Base-by-base conservation (phyloP, 2,888 invertebrate species). In the Serripes groenlandicus region DNA sequence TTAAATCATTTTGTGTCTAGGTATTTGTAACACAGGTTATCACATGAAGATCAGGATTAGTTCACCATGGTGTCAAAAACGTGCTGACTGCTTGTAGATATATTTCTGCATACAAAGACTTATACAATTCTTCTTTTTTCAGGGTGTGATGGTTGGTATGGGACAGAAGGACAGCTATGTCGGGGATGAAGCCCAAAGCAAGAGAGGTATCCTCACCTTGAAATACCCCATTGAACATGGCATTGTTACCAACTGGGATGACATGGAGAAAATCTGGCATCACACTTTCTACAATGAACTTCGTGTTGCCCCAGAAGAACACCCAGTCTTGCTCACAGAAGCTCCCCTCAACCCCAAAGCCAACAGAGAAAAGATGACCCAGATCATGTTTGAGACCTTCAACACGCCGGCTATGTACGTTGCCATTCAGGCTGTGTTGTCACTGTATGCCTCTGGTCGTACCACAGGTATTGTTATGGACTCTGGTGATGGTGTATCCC, bases 381-480 rank as follows among this genome's bases (percentile, higher is more conserved):
- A 69, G 69, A 69, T 69, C 32, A 69, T 69, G 69, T 88, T 88
- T 54, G 88, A 88, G 54, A 83, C 76, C 92, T 97, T 97, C 96
- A 97, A 97, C 96, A 97, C 97, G 71, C 98, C 98, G 88, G 98
- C 98, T 93, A 97, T 98, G 97, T 98, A 98, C 95, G 98, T 98
- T 88, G 98, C 98, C 94, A 98, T 98, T 95, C 98, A 98, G 96
- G 98, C 98, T 92, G 98, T 98, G 91, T 96, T 98, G 86, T 98
- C 98, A 54, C 96, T 98, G 95, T 98, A 98, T 95, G 98, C 98
- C 89, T 98, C 98, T 94, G 98, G 98, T 96, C 97, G 98, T 96
- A 98, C 98, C 95, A 98, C 98, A 94, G 98, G 98, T 96, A 98
- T 98, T 95, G 98, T 98, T 87, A 96, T 98, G 94, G 98, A 98